These are phyloP conservation scores for Lepidonotus clava DNA, from an alignment of 2,888 invertebrate species.

Conservation along the genomic window DNA sequence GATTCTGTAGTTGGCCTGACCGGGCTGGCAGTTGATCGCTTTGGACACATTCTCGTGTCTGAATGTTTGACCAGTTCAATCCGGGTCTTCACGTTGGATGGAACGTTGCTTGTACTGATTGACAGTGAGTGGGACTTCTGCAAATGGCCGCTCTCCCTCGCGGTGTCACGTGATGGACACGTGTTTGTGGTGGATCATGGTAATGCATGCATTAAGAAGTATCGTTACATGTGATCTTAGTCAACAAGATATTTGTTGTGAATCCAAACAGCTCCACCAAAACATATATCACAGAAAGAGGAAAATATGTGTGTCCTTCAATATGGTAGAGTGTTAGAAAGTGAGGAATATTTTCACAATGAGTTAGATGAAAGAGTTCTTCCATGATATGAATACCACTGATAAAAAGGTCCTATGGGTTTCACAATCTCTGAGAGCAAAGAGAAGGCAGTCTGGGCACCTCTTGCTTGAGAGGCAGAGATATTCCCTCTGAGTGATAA, in stretches of 20 bases:
- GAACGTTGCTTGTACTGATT: conserved; percentile 38
- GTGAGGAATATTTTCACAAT: background rate
- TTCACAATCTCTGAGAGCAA: no score
- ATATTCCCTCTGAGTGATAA: no score
- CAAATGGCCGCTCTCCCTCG: conserved; percentile 44
- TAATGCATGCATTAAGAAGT: conserved; percentile 55
- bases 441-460: no score
- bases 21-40: conserved; percentile 30
- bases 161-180: conserved; percentile 42
- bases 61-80: conserved; percentile 44
- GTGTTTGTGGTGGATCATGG: conserved; percentile 54
- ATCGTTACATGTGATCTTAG: conserved; percentile 46
- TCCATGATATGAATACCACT: background rate
- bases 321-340: background rate
- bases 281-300: background rate
- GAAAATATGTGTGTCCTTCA: background rate
- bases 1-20: conserved; percentile 31
- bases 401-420: no score
- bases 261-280: background rate
- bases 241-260: background rate
- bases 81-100: conserved; percentile 41
- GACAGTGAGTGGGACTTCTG: conserved; percentile 54
- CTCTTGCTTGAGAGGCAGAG: no score
- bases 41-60: conserved; percentile 52
- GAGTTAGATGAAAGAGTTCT: background rate